A percentile compares a stretch with the other conserved stretches of the same genome.
These are phyloP conservation scores for Ctenodactylus gundi DNA, from an alignment of 2,113 vertebrate species.

Conservation along the genomic window DNA sequence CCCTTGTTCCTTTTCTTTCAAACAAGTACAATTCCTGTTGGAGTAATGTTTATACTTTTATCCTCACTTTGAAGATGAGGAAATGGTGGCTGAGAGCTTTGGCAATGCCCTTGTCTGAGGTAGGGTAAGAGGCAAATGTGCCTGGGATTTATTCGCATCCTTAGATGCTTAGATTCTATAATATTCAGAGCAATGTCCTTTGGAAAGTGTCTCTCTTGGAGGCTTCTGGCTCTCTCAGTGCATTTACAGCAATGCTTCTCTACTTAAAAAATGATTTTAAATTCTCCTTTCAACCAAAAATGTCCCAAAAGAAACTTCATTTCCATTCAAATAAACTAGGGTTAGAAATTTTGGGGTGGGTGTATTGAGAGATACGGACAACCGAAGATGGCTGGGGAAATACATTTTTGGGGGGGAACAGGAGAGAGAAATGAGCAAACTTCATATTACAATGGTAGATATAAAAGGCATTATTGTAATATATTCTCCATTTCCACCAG, in stretches of 20 bases:
- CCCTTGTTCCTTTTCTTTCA: constrained; percentile 38
- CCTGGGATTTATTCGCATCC: constrained; percentile 58
- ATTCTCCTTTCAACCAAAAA: constrained; percentile 55
- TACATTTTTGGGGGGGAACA: constrained; percentile 7
- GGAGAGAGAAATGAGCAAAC: constrained; percentile 26
- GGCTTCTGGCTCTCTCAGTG: constrained; percentile 22
- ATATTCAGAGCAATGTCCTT: constrained; percentile 67
- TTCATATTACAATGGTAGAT: constrained; percentile 33
- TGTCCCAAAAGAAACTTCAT: constrained; percentile 56
- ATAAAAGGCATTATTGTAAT: constrained; percentile 45
- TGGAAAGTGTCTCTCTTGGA: constrained; percentile 64
- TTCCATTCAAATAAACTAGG: constrained; percentile 65
- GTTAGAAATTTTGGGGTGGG: constrained; percentile 55
- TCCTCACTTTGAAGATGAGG: constrained; percentile 13
- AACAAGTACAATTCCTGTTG: constrained; percentile 15
- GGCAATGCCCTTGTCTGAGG: constrained; percentile 52
- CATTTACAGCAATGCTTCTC: constrained; percentile 45
- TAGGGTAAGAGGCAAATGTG: constrained; percentile 51
- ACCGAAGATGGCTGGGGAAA: constrained; percentile 34
- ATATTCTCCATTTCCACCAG: constrained; percentile 26
- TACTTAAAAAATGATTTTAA: constrained; percentile 66
- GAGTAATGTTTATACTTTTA: constrained; percentile 63
- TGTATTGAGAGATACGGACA: constrained; percentile 27
- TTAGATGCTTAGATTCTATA: constrained; percentile 56
- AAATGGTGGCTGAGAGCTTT: constrained; percentile 42